Base-by-base conservation (phyloP, 1,140 invertebrate species). In the Drosophila saltans region DNA sequence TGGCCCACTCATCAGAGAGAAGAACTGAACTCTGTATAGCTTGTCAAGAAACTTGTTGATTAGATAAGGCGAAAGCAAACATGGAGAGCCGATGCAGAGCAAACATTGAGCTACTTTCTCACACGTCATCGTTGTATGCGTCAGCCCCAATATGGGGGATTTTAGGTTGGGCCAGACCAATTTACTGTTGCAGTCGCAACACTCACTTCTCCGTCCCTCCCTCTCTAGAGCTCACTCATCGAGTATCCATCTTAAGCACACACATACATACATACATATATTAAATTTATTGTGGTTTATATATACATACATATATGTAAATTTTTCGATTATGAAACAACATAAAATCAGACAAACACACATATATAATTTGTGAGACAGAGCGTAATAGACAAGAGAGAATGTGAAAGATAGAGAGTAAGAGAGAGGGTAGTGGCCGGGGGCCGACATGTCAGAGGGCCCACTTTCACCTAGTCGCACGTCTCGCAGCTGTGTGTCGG, bases 321-420 rank as follows among this genome's bases (percentile, higher is more conserved):
- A 86, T 82, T 88, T 52, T 85, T 79, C 75, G 83, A 86, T 86
- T 86, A 86, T 86, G 83, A 86, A 86, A 86, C 76, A 73, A 70
- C 83, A 83, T 80, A 73, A 86, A 80, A 73, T 77, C 71, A 70
- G 69, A 72, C 66, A 64, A 61, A 40, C 75, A 75, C 79, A 30
- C 4, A 7, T 36, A 36, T 36, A 36, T 36, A 36, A 36, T 36
- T 36, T 36, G 33, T 36, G 33, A 36, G 33, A 36, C 33, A 36
- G 33, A 36, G 33, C 33, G 33, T 36, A 36, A 36, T 36, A 36
- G 33, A 36, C 33, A 36, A 5, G 81, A 71, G 64, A 69, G 73
- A 41, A n/a, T 16, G 16, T 40, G 43, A 10, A 55, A 30, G 45
- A 21, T 16, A 43, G 41, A 36, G 52, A 45, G 26, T 21, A 48